Conservation (phyloP, 2,113 vertebrate genomes). For the Illadopsis cleaveri region DNA sequence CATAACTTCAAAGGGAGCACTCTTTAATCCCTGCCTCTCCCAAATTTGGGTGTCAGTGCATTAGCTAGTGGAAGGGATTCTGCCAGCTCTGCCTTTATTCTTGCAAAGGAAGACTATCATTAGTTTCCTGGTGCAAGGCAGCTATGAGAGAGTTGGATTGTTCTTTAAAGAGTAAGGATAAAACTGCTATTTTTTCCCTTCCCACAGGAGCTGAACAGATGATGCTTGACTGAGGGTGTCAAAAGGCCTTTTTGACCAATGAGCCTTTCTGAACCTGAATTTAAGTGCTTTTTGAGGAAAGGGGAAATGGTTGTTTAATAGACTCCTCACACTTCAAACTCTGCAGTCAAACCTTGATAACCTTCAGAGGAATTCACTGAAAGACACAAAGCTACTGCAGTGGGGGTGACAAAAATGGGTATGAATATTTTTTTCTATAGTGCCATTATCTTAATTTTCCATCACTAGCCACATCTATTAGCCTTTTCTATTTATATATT, state of each 20-base stretch:
- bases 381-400: not conserved
- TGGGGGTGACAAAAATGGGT: not conserved
- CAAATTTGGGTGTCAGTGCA: not conserved
- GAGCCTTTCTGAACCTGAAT: not conserved
- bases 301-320: not conserved
- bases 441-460: not conserved
- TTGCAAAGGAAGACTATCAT: not conserved
- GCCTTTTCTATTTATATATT: not conserved
- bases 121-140: not conserved
- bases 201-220: not conserved
- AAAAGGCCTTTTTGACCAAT: not conserved
- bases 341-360: not conserved
- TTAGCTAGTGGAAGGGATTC: not conserved
- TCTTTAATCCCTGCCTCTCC: not conserved
- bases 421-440: not conserved
- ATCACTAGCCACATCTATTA: not conserved
- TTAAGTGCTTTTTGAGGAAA: not conserved
- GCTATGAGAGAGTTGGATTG: not conserved
- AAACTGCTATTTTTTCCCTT: not conserved
- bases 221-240: not conserved
- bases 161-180: not conserved
- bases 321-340: not conserved
- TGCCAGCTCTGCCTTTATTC: not conserved
- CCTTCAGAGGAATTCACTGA: not conserved
- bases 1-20: not conserved